phyloP scores from a whole-genome alignment of 2,888 invertebrate species.

The Blastobasis lacticolella region DNA sequence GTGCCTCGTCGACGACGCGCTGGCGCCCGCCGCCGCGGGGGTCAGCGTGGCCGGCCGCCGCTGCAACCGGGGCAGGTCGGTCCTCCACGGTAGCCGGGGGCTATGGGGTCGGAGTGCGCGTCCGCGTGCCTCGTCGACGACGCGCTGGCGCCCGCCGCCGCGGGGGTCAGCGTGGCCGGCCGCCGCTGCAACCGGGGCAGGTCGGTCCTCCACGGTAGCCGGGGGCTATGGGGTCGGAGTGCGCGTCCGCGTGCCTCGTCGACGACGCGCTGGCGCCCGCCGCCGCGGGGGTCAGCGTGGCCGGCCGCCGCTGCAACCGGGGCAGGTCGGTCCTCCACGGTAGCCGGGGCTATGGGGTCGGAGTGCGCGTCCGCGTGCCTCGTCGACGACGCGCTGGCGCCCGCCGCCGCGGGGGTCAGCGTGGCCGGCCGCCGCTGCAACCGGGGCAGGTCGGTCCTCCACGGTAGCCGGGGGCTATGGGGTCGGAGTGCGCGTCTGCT shows the following conservation, averaged over 20 bases:
- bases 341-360: constrained; percentile 72
- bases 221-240: constrained; percentile 79
- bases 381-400: constrained; percentile 77
- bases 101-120: constrained; percentile 81
- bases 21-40: constrained; percentile 82
- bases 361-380: constrained; percentile 88
- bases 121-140: constrained; percentile 85
- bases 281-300: constrained; percentile 82
- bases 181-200: constrained; percentile 81
- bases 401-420: constrained; percentile 83
- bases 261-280: constrained; percentile 79
- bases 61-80: constrained; percentile 72
- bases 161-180: constrained; percentile 80
- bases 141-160: constrained; percentile 78
- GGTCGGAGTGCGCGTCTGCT: constrained; percentile 86
- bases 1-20: constrained; percentile 80
- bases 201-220: constrained; percentile 33
- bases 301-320: constrained; percentile 79
- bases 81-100: constrained; percentile 39
- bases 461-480: constrained; percentile 58
- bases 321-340: constrained; percentile 64
- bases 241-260: constrained; percentile 85
- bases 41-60: constrained; percentile 77
- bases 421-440: constrained; percentile 80
- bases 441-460: constrained; percentile 72